phyloP scores from a whole-genome alignment of 2,797 vertebrate genomes.

The Hypotaenidia philippensis region DNA sequence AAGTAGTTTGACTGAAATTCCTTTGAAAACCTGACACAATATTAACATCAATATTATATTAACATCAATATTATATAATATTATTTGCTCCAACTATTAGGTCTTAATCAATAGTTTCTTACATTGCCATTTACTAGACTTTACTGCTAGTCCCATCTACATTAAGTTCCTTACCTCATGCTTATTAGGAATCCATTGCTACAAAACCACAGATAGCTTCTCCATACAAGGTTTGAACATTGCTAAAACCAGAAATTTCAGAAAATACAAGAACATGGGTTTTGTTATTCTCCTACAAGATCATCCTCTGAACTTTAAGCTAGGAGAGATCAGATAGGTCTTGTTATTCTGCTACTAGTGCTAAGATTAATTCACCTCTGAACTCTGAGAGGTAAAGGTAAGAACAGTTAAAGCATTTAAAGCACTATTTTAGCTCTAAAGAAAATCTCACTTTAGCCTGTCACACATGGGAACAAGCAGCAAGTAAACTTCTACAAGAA shows the following conservation, averaged over 20 bases:
- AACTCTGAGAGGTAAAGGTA: not conserved
- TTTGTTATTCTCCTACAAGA: not conserved
- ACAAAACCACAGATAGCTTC: not conserved
- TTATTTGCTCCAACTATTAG: slow-evolving; percentile 7
- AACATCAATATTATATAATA: slow-evolving; percentile 2
- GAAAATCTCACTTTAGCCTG: not conserved
- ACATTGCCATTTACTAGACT: not conserved
- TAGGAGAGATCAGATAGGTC: not conserved
- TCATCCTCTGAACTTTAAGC: not conserved
- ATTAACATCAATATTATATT: slow-evolving; percentile 27
- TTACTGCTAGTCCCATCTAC: not conserved
- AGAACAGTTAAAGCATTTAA: not conserved
- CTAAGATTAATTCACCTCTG: not conserved
- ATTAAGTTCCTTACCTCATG: not conserved
- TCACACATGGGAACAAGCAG: not conserved
- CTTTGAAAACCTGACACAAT: slow-evolving; percentile 38
- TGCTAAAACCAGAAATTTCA: not conserved
- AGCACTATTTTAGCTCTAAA: not conserved
- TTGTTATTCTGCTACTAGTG: not conserved
- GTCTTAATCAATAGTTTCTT: not conserved
- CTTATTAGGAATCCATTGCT: not conserved
- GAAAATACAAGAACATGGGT: not conserved
- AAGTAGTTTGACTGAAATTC: slow-evolving; percentile 13
- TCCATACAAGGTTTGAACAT: not conserved
- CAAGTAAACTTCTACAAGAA: not conserved